phyloP scores from a whole-genome alignment of 2,888 invertebrate genomes.

The Tenthredo distinguenda region DNA sequence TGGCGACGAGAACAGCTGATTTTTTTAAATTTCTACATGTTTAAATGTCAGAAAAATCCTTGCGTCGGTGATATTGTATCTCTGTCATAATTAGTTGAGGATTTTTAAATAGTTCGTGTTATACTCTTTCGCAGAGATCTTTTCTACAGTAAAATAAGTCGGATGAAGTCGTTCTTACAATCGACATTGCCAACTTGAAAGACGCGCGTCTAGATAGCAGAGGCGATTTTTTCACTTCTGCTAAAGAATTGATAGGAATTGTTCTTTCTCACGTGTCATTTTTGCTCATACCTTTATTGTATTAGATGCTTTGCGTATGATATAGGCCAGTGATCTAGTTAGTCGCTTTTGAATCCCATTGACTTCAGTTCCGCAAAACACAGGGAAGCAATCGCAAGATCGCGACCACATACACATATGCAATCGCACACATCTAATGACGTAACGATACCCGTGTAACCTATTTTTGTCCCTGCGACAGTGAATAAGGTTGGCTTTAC shows the following conservation, averaged over 20 bases:
- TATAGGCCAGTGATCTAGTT: background rate
- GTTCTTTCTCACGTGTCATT: background rate
- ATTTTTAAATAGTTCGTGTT: background rate
- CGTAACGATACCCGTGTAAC: slow-evolving; percentile 36
- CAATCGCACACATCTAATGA: background rate
- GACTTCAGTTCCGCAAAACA: background rate
- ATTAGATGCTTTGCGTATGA: background rate
- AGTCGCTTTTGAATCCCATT: slow-evolving; percentile 16
- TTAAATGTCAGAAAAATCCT: background rate
- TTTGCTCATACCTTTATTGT: background rate
- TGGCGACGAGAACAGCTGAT: slow-evolving; percentile 36
- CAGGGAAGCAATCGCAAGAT: background rate
- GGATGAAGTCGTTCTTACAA: background rate
- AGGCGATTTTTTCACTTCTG: background rate
- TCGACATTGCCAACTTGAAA: slow-evolving; percentile 18
- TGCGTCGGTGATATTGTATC: too few relatives aligned
- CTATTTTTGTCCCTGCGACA: slow-evolving; percentile 49
- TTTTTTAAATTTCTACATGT: background rate
- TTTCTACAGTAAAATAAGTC: background rate
- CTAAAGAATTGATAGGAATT: background rate
- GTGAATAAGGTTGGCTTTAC: slow-evolving; percentile 37
- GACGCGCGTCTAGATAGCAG: background rate
- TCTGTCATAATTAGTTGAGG: background rate
- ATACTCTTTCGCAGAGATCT: background rate
- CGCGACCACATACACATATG: background rate